Base-by-base conservation (phyloP, 2,888 invertebrate genomes). In the Aradus depressus region DNA sequence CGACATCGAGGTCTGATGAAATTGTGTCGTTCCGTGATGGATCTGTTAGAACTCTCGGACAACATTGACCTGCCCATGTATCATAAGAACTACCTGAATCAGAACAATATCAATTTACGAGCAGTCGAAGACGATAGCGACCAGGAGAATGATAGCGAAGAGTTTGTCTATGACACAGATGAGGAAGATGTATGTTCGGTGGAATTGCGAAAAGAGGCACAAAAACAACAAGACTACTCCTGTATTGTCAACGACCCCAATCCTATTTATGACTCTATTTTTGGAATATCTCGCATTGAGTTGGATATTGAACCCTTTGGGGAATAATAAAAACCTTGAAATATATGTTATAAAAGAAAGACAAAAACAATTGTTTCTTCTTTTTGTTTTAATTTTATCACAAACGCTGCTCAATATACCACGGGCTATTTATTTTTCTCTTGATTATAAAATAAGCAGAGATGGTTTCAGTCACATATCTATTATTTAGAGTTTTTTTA, bases 251-350 rank as follows among this genome's bases (percentile, higher is more conserved):
- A 54, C 25, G 49, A 52, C 21, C 41, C 35, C n/a, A 55, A 54
- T 23, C 16, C 51, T n/a, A 54, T 54, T 19, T 52, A 54, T 35
- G 54, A 54, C 10, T 51, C 51, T 6, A 28, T 54, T 19, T 51
- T 54, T 26, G 44, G 39, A 3, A 44, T 41, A 18, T 12, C 18
- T 12, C 2, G 19, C n/a, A 34, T 38, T 35, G 47, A 47, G 8
- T n/a, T 37, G 19, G 47, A 47, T 12, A 12, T 49, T n/a, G 49
- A 19, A 14, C 4, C 16, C 16, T 18, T 38, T 23, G 16, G 16
- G 26, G 39, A 48, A 32, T 18, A 19, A 14, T 21, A 48, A 31
- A n/a, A 35, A 21, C 34, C 18, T 6, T n/a, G 18, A 4, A 21
- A 31, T 44, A 32, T 31, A 44, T 14, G 10, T 35, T 35, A 10